Base-by-base conservation (phyloP, 2,888 invertebrate genomes). In the Acrocyrtus sp. region DNA sequence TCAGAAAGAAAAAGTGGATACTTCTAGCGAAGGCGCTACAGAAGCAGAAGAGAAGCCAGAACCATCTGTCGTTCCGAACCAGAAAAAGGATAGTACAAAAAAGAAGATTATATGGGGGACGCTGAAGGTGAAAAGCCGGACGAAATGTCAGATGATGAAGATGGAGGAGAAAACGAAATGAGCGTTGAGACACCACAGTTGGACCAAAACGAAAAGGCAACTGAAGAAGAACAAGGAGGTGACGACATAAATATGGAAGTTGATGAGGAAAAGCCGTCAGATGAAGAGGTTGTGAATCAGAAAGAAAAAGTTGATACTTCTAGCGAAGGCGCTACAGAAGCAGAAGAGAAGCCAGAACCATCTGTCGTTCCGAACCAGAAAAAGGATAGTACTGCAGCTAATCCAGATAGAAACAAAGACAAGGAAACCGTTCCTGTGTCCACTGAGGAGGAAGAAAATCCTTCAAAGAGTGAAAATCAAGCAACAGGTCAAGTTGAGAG, bases 111-210 rank as follows among this genome's bases (percentile, higher is more conserved):
- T 84, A 85, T 56, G 83, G 82, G 17, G 82, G n/a, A n/a, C n/a
- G n/a, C n/a, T 0, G 87, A 88, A 76, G 86, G 87, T 66, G 84
- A 87, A 79, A 86, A 88, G 69, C 82, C 82, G 50, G 79, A 81
- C 15, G 78, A 82, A 39, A 81, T 82, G 43, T 81, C 84, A 0
- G 86, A 86, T 60, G 84, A 86, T 27, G 85, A 86, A 68, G 84
- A 85, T 24, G 85, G 80, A 45, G n/a, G n/a, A n/a, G n/a, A n/a
- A 81, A 82, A 56, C 12, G 12, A 43, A 57, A 83, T 82, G 17
- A 82, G 82, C 0, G 82, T 83, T 72, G 86, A 86, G 79, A 86
- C 86, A 1, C 86, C 86, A 0, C 86, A 87, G 39, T 85, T 87
- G 19, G 86, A 84, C 51, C 19, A 47, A 21, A 24, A 58, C 19